Evolutionary conservation across 1,140 invertebrate species (phyloP).

Genomic region (Lepidurus arcticus): DNA sequence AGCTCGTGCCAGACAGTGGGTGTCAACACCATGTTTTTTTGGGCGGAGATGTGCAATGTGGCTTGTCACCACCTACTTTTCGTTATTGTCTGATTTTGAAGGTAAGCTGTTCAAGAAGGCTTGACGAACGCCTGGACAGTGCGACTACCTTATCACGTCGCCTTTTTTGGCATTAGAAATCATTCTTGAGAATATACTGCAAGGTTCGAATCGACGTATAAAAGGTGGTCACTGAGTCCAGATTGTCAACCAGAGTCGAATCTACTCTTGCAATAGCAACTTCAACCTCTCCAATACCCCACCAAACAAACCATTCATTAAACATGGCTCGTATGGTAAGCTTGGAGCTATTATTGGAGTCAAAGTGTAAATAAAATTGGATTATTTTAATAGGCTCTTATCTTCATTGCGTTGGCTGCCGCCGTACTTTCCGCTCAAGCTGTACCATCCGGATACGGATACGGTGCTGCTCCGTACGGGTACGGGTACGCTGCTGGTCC

Average conservation of each 20-base stretch:
- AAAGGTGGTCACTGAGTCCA: neutral
- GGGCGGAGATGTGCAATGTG: neutral
- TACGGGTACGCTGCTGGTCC: neutral
- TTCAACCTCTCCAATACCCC: neutral
- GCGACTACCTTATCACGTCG: neutral
- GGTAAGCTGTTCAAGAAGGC: neutral
- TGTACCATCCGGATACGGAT: neutral
- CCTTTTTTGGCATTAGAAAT: neutral
- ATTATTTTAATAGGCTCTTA: neutral
- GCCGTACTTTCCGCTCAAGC: slow-evolving; percentile 7
- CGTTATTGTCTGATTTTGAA: neutral
- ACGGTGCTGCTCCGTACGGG: neutral
- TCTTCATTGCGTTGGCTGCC: neutral
- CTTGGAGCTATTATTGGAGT: neutral
- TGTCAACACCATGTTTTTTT: neutral
- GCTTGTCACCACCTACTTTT: neutral
- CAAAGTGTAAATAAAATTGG: neutral
- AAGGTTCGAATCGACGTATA: neutral
- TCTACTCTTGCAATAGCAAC: neutral
- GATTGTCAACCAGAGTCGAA: neutral
- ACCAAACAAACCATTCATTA: neutral
- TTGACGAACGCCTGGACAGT: neutral
- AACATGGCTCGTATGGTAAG: neutral
- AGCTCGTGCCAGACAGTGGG: neutral
- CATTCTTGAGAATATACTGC: neutral